phyloP scores from a whole-genome alignment of 2,888 invertebrate species.

The Drosophila falleni region DNA sequence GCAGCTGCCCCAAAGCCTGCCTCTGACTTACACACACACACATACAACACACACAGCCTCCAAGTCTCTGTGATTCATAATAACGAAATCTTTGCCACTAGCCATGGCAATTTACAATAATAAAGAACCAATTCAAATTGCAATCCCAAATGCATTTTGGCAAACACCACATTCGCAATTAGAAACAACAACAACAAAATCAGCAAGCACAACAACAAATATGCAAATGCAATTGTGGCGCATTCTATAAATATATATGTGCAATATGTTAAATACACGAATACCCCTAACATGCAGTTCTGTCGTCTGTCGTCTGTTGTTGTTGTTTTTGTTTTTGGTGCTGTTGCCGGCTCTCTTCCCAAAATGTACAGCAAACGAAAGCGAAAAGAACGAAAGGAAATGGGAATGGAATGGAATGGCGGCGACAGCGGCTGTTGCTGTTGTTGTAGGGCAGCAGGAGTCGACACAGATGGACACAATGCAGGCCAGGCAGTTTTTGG shows the following conservation, averaged over 20 bases:
- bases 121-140: slow-evolving; percentile 27
- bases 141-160: slow-evolving; percentile 58
- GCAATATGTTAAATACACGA: slow-evolving; percentile 48
- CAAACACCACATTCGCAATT: slow-evolving; percentile 49
- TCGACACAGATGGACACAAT: slow-evolving; percentile 23
- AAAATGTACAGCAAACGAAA: slow-evolving; percentile 46
- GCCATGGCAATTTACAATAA: slow-evolving; percentile 20
- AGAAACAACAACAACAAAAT: slow-evolving; percentile 30
- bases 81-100: slow-evolving; percentile 28
- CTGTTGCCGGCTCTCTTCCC: slow-evolving; percentile 12
- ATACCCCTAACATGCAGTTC: slow-evolving; percentile 36
- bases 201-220: slow-evolving; percentile 16
- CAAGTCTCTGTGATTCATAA: slow-evolving; percentile 61
- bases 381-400: slow-evolving; percentile 47
- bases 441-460: slow-evolving; percentile 38
- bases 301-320: slow-evolving; percentile 34
- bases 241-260: slow-evolving; percentile 71
- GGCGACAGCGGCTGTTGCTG: slow-evolving; percentile 6
- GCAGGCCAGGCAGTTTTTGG: slow-evolving; percentile 1
- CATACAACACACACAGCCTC: slow-evolving; percentile 6
- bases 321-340: neutral
- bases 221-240: slow-evolving; percentile 50
- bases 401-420: slow-evolving; percentile 33
- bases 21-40: slow-evolving; percentile 21
- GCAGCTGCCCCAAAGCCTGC: slow-evolving; percentile 61